Conservation (phyloP, 2,797 vertebrate genomes). For the Acrocephalus scirpaceus region DNA sequence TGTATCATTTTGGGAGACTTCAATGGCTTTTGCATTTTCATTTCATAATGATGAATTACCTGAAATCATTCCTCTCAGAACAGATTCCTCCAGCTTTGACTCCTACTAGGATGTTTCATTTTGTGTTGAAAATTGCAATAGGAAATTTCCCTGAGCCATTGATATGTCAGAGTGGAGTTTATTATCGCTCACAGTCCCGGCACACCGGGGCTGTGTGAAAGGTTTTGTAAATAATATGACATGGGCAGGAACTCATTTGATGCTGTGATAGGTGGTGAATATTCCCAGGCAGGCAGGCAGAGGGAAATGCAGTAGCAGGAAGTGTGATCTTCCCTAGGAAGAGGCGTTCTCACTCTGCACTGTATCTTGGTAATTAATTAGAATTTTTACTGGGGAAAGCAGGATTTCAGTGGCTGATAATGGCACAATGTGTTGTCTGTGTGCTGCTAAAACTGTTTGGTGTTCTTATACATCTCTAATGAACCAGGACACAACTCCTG, state of each 20-base stretch:
- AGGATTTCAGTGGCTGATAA: background rate
- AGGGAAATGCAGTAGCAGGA: background rate
- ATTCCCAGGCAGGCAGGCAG: background rate
- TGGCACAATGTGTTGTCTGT: background rate
- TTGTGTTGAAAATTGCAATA: conserved; percentile 59
- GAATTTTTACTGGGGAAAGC: background rate
- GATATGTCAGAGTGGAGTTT: conserved; percentile 57
- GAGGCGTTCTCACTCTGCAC: background rate
- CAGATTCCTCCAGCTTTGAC: conserved; percentile 17
- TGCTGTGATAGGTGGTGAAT: conserved; percentile 31
- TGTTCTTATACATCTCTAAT: background rate
- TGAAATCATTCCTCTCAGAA: conserved; percentile 31
- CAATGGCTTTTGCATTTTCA: conserved; percentile 43
- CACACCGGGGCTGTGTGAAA: background rate
- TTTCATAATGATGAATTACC: conserved; percentile 58
- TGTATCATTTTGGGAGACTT: background rate
- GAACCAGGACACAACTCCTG: background rate
- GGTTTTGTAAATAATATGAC: conserved; percentile 57
- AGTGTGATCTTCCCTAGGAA: background rate
- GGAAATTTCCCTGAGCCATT: conserved; percentile 59
- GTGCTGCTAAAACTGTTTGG: background rate
- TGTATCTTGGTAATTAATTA: conserved; percentile 6
- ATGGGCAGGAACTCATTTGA: conserved; percentile 14
- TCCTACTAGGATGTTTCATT: conserved; percentile 58
- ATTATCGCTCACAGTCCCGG: conserved; percentile 40